phyloP scores from a whole-genome alignment of 1,140 invertebrate species.

The Heliothis subflexa region DNA sequence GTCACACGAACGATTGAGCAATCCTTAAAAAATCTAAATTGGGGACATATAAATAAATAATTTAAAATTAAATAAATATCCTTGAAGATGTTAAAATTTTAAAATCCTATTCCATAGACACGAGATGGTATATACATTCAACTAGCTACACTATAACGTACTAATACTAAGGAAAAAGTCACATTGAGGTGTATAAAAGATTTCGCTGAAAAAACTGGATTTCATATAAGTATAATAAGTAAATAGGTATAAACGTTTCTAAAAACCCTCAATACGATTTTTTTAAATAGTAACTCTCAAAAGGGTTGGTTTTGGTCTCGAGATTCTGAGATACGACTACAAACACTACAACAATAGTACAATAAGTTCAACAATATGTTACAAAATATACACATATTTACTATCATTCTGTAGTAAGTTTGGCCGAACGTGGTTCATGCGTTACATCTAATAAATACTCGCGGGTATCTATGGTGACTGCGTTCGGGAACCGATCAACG shows the following conservation, averaged over 20 bases:
- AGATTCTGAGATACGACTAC: conserved; percentile 80
- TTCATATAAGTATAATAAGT: conserved; percentile 72
- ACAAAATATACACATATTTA: conserved; percentile 79
- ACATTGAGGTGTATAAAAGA: conserved; percentile 82
- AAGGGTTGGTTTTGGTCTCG: conserved; percentile 82
- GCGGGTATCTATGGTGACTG: conserved; percentile 11
- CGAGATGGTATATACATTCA: conserved; percentile 58
- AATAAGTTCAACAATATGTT: conserved; percentile 79
- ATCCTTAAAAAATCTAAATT: conserved; percentile 62
- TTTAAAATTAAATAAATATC: conserved; percentile 45
- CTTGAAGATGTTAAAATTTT: conserved; percentile 50
- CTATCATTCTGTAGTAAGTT: conserved; percentile 58
- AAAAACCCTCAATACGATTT: conserved; percentile 76
- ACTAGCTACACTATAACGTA: conserved; percentile 71
- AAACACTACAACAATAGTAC: conserved; percentile 74
- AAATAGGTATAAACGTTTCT: conserved; percentile 78
- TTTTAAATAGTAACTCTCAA: conserved; percentile 78
- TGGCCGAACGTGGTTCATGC: conserved; percentile 59
- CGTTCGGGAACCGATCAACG: background rate
- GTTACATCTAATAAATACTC: conserved; percentile 23
- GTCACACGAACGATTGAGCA: conserved; percentile 65
- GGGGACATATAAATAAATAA: conserved; percentile 62
- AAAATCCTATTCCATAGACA: conserved; percentile 49
- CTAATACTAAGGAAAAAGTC: conserved; percentile 78
- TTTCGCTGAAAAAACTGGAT: conserved; percentile 76